Evolutionary conservation across 2,113 vertebrate genomes (phyloP).

Genomic region (Myiozetetes cayanensis): DNA sequence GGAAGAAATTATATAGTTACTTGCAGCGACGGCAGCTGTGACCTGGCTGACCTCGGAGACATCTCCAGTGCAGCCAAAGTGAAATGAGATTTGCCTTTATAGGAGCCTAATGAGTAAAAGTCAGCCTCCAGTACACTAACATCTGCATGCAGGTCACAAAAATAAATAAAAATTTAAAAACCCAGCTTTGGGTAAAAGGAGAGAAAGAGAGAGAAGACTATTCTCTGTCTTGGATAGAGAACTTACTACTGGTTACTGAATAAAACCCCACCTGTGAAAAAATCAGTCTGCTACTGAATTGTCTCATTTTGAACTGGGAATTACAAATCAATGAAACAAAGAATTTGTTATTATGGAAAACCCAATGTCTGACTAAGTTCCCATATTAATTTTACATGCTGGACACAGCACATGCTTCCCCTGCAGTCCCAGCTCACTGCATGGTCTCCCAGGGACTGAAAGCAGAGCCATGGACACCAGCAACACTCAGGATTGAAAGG

Average conservation of each 20-base stretch:
- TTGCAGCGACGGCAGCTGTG: not conserved
- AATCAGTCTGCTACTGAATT: not conserved
- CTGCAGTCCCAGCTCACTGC: not conserved
- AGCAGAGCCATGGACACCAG: not conserved
- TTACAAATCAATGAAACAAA: not conserved
- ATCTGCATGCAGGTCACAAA: not conserved
- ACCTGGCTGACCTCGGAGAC: not conserved
- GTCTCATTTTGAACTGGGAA: not conserved
- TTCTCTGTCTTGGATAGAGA: not conserved
- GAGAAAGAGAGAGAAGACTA: not conserved
- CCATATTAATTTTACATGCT: not conserved
- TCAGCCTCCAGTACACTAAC: not conserved
- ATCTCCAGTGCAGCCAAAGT: not conserved
- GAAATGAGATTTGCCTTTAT: not conserved
- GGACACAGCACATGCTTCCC: not conserved
- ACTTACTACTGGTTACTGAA: not conserved
- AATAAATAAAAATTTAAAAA: not conserved
- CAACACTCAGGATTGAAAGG: not conserved
- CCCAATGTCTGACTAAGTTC: not conserved
- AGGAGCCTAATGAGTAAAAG: not conserved
- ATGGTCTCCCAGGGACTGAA: accelerated
- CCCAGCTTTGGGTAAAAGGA: not conserved
- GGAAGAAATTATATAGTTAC: not conserved
- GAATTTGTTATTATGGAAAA: not conserved
- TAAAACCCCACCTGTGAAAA: not conserved